Conservation (phyloP, 2,888 invertebrate genomes). For the Cataglyphis altisquamis region DNA sequence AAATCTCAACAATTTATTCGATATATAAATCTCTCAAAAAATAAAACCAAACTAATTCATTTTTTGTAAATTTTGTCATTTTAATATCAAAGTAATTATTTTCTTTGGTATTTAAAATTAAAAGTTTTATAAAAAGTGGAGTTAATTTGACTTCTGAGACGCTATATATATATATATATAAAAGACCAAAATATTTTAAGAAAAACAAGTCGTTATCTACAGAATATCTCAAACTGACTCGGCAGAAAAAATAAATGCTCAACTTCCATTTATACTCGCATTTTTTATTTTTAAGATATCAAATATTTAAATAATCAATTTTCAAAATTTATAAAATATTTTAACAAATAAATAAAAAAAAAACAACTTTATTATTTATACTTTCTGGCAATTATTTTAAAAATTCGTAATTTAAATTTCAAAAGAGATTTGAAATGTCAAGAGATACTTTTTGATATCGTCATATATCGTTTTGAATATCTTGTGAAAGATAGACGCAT, state of each 20-base stretch:
- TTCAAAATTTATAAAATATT: not conserved
- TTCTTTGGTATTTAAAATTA: not conserved
- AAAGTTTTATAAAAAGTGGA: not conserved
- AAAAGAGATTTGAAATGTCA: not conserved
- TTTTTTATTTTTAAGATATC: not conserved
- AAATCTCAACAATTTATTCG: not conserved
- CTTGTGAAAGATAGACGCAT: not conserved
- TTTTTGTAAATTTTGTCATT: not conserved
- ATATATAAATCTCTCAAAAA: not conserved
- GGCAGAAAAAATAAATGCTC: not conserved
- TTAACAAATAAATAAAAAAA: not conserved
- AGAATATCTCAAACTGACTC: not conserved
- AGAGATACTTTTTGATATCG: constrained; percentile 4
- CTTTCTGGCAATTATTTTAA: not conserved
- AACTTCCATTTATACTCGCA: not conserved
- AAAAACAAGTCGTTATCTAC: not conserved
- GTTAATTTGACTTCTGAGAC: not conserved
- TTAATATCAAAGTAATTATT: not conserved
- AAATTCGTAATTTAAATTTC: not conserved
- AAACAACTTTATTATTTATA: not conserved
- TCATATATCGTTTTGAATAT: not conserved
- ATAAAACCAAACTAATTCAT: not conserved
- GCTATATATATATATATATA: not conserved
- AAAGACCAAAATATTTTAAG: not conserved
- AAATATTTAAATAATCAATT: not conserved